phyloP scores from a whole-genome alignment of 2,888 invertebrate species.

The Meliscaeva auricollis region DNA sequence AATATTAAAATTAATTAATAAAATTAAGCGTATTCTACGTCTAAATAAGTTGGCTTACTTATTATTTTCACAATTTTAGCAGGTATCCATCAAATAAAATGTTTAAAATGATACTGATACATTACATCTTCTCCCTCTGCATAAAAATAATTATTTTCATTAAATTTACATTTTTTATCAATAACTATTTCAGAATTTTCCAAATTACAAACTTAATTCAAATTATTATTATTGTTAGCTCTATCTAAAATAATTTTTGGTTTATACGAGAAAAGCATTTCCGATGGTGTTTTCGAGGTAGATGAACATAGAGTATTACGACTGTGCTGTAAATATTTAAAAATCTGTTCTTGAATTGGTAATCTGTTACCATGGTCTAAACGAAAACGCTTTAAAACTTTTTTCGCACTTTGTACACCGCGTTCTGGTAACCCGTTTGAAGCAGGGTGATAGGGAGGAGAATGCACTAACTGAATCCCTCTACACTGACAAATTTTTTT shows the following conservation, averaged over 20 bases:
- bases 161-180: too few relatives aligned
- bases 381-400: constrained; percentile 62
- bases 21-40: background rate
- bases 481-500: constrained; percentile 50
- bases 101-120: constrained; percentile 38
- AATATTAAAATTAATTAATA: too few relatives aligned
- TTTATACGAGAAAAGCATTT: constrained; percentile 34
- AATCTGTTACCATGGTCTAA: constrained; percentile 2
- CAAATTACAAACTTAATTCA: too few relatives aligned
- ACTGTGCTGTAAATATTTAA: constrained; percentile 37
- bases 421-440: constrained; percentile 50
- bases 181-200: too few relatives aligned
- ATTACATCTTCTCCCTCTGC: constrained; percentile 12
- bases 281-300: constrained; percentile 22
- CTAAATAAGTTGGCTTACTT: constrained; percentile 35
- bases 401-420: constrained; percentile 71
- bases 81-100: constrained; percentile 28
- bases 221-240: background rate
- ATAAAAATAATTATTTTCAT: too few relatives aligned
- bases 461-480: constrained; percentile 53
- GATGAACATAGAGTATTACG: constrained; percentile 26
- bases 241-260: constrained; percentile 34
- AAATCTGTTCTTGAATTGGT: constrained; percentile 35
- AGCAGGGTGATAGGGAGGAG: too few relatives aligned
- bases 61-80: constrained; percentile 37